Base-by-base conservation (phyloP, 2,888 invertebrate species). In the Oconnorella tubifera region DNA sequence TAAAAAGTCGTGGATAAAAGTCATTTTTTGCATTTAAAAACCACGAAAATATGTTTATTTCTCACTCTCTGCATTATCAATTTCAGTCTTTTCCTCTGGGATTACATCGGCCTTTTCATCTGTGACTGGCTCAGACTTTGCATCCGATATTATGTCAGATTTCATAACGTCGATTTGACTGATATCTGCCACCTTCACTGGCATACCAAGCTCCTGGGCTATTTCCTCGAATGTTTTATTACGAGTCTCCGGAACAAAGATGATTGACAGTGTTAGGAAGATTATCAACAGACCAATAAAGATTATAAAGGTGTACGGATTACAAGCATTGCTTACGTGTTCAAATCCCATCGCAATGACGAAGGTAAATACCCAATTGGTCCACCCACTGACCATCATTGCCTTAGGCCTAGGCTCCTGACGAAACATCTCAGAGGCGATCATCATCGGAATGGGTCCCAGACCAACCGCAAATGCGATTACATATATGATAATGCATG, bases 341-440 rank as follows among this genome's bases (percentile, higher is more conserved):
- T 82, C 82, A 83, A 93, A 95, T 77, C 94, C 92, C 86, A 97
- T 92, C 88, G 95, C 95, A 83, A 97, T 93, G 80, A 94, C 93
- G 86, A 96, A 96, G 85, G 96, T 95, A 86, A 95, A 95, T 92
- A 96, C 93, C 85, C 96, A 97, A 77, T 96, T 95, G 78, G 96
- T 89, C 19, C 89, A 89, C 2, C 92, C 90, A 0, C 93, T 92
- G 2, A 92, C 87, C 0, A 91, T 89, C 19, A 91, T 88, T 14
- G 93, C 94, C 0, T 89, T 87, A 0, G 92, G 91, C 56, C 92
- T 84, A 0, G 92, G 89, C 0, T 89, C 87, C 69, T 91, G 91
- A 75, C 96, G 94, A 85, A 95, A 96, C 71, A 97, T 88, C 82
- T 96, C 94, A 72, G 90, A 88, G 1, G 92, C 94, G 69, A 93